A percentile compares a stretch with the other conserved stretches of the same genome.
These are phyloP conservation scores for Junco hyemalis DNA, from an alignment of 2,113 vertebrate species.

Conservation along the genomic window DNA sequence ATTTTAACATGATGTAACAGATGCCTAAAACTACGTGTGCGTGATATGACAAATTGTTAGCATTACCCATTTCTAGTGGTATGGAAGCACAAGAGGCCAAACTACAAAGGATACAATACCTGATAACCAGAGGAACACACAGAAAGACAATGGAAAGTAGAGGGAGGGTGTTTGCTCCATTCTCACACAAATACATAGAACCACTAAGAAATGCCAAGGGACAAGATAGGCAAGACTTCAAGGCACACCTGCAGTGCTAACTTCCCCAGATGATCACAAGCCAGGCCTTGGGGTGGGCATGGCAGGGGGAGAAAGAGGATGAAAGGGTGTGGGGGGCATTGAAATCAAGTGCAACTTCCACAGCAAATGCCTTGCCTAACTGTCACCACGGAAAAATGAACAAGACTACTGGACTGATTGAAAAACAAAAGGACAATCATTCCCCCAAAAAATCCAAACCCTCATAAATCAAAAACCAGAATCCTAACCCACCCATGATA, in stretches of 20 bases:
- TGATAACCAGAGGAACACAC: background rate
- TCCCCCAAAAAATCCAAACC: background rate
- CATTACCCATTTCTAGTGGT: background rate
- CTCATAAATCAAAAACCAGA: background rate
- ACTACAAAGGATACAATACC: background rate
- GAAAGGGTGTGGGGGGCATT: rapidly evolving
- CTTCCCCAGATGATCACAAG: background rate
- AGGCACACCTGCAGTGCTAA: background rate
- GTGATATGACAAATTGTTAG: background rate
- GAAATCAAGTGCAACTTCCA: background rate
- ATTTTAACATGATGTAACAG: background rate
- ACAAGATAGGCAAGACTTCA: background rate
- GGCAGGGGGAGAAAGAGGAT: background rate
- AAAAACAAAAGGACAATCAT: background rate
- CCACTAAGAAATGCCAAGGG: background rate
- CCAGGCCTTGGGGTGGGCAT: background rate
- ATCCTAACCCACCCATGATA: background rate
- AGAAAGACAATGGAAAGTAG: background rate
- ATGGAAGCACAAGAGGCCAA: background rate
- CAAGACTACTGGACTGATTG: background rate
- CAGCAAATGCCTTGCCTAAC: background rate
- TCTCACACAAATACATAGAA: background rate
- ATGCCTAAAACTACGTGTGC: background rate
- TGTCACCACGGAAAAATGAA: background rate
- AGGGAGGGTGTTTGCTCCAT: background rate